Base-by-base conservation (phyloP, 2,888 invertebrate species). In the Trichacis sp. region DNA sequence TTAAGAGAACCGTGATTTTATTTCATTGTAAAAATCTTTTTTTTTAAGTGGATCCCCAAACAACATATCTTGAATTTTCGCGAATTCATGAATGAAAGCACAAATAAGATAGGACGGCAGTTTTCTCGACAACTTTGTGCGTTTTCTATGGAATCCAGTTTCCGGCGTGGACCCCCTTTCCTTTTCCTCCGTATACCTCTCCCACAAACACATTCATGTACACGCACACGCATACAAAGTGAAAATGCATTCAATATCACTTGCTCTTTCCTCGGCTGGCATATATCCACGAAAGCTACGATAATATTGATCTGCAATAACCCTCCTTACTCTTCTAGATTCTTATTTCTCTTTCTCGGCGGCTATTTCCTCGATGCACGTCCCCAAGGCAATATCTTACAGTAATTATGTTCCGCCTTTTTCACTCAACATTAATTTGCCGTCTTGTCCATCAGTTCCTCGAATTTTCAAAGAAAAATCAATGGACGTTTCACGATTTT, bases 381-480 rank as follows among this genome's bases (percentile, higher is more conserved):
- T 60, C 57, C 53, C 55, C 58, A 53, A 62, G 59, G 56, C 58
- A 61, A 70, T 73, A 69, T 66, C 71, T 69, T 72, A 72, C 56
- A 69, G 72, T 76, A 76, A 76, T 74, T 73, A 73, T n/a, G n/a
- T n/a, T n/a, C 64, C 69, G 64, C 66, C 69, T 71, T 60, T 61
- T n/a, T n/a, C n/a, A n/a, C n/a, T n/a, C n/a, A n/a, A n/a, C n/a
- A n/a, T n/a, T n/a, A n/a, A n/a, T n/a, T n/a, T n/a, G n/a, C n/a
- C n/a, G n/a, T n/a, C n/a, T n/a, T n/a, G n/a, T n/a, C n/a, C n/a
- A n/a, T n/a, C n/a, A n/a, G n/a, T n/a, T n/a, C 42, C 3, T 18
- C 17, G 17, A 48, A 15, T n/a, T 29, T 40, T 40, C 40, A 40
- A 6, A 5, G 2, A 14, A 40, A 15, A 8, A 40, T 40, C 40